Base-by-base conservation (phyloP, 2,888 invertebrate genomes). In the Callinectes sapidus region DNA sequence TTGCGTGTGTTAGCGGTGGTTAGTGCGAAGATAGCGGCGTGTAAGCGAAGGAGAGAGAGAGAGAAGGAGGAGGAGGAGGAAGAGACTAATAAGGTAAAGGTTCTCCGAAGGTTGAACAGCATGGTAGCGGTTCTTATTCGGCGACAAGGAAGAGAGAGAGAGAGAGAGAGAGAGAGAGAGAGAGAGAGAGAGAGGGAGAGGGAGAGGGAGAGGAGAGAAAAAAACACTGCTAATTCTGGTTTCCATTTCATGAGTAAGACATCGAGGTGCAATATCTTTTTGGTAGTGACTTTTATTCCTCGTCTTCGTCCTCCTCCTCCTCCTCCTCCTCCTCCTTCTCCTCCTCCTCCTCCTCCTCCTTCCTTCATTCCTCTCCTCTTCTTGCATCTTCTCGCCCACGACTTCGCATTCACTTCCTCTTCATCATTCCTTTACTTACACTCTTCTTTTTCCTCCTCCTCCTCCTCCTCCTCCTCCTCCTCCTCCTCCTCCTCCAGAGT, bases 171-270 rank as follows among this genome's bases (percentile, higher is more conserved):
- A 61, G 39, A n/a, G 81, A 81, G 81, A 81, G 81, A 81, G 81
- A 81, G 81, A 81, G 81, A 81, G 81, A 81, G 81, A 81, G 81
- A 81, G 81, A 81, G 81, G n/a, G 81, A 81, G 81, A 81, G 81
- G n/a, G 81, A 81, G 81, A 81, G 81, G n/a, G 81, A 81, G 81
- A 81, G 13, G 55, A 55, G 55, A 55, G 61, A 35, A 16, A 81
- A 81, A 35, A 35, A 32, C 32, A 14, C 35, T 32, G 81, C 81
- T 81, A 35, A 81, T 81, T 81, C 81, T 81, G 35, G 81, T 32
- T 81, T 35, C 81, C 81, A 71, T 71, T 81, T 35, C 35, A 35
- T 0, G 81, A 35, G 35, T 81, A 35, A 81, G 81, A 81, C 81
- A 35, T 81, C 81, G 35, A 35, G 81, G 32, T n/a, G 81, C 35